Conservation (phyloP, 2,113 vertebrate species). For the Plectropomus leopardus region DNA sequence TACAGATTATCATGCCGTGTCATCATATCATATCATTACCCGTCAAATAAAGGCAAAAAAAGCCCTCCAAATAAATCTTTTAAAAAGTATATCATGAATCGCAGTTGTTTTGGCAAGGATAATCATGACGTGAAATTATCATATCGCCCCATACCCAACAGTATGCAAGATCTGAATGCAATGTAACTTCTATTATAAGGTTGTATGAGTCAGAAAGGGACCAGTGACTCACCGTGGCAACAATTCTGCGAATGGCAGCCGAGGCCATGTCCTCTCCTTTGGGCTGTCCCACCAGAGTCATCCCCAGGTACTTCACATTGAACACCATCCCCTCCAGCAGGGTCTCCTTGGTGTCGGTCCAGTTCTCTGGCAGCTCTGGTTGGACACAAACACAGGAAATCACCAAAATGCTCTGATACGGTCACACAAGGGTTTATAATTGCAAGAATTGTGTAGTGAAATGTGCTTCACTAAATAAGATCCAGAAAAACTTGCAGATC, state of each 20-base stretch:
- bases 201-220: neutral
- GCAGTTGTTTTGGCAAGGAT: too few relatives aligned
- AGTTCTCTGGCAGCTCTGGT: slow-evolving; percentile 91
- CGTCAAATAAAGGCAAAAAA: too few relatives aligned
- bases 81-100: too few relatives aligned
- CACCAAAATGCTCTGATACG: neutral
- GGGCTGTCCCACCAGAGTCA: slow-evolving; percentile 92
- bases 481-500: too few relatives aligned
- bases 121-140: too few relatives aligned
- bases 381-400: slow-evolving; percentile 27
- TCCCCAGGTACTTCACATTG: slow-evolving; percentile 92
- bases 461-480: too few relatives aligned
- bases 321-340: slow-evolving; percentile 93
- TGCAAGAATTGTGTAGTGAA: too few relatives aligned
- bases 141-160: too few relatives aligned
- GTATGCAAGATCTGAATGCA: neutral
- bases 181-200: neutral
- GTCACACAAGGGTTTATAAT: too few relatives aligned
- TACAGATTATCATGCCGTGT: too few relatives aligned
- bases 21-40: too few relatives aligned
- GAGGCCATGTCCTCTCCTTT: slow-evolving; percentile 95
- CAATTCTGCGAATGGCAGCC: slow-evolving; percentile 90
- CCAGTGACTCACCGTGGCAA: slow-evolving; percentile 85
- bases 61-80: too few relatives aligned
- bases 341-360: slow-evolving; percentile 91